Evolutionary conservation across 2,888 invertebrate species (phyloP).

Genomic region (Protula sp.): DNA sequence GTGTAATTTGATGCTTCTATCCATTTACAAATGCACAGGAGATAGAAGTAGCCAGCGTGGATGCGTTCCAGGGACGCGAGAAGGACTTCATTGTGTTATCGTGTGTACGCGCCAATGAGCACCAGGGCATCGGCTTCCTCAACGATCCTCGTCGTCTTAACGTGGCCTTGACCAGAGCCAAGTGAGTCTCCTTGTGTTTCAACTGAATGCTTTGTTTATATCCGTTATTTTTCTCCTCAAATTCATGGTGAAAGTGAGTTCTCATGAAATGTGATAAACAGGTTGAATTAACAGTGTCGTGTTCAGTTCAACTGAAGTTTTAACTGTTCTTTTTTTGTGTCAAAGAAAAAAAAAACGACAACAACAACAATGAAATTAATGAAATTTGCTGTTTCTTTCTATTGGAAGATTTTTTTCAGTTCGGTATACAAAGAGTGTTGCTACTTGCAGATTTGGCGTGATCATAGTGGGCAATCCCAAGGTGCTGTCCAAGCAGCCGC

Average conservation of each 20-base stretch:
- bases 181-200: conserved; percentile 53
- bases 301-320: too few species aligned
- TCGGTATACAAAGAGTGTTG: too few species aligned
- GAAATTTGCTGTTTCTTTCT: too few species aligned
- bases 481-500: conserved; percentile 92
- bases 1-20: too few species aligned
- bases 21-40: too few species aligned
- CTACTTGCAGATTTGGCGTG: conserved; percentile 80
- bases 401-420: too few species aligned
- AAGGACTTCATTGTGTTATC: conserved; percentile 99
- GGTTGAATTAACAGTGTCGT: too few species aligned
- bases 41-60: conserved; percentile 98
- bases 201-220: not conserved
- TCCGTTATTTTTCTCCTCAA: not conserved
- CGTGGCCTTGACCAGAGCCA: conserved; percentile 94
- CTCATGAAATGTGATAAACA: too few species aligned
- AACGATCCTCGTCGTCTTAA: conserved; percentile 96
- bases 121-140: conserved; percentile 97
- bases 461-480: conserved; percentile 99
- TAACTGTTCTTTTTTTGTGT: too few species aligned
- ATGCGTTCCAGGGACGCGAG: conserved; percentile 98
- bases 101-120: conserved; percentile 96
- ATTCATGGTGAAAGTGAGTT: too few species aligned
- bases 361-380: too few species aligned
- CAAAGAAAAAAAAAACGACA: too few species aligned